Evolutionary conservation across 1,140 invertebrate species (phyloP).

Genomic region (Tetranychus cinnabarinus): DNA sequence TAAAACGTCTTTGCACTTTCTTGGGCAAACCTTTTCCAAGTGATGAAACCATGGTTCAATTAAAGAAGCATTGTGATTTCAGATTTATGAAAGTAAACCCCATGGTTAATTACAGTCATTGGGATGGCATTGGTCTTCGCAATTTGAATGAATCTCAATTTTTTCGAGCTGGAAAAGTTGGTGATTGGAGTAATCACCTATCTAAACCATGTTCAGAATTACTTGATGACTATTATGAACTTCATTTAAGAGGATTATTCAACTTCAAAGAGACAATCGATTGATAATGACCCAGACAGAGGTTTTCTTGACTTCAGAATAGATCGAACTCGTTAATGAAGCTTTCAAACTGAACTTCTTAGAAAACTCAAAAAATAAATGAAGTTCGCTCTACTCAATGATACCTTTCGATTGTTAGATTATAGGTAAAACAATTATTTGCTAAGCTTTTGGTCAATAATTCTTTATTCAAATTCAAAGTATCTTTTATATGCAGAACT

Average conservation of each 20-base stretch:
- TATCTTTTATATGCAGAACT: too few relatives aligned
- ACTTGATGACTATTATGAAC: background rate
- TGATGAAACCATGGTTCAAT: constrained; percentile 16
- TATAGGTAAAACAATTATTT: too few relatives aligned
- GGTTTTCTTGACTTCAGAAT: too few relatives aligned
- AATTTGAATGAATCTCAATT: constrained; percentile 21
- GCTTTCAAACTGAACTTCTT: too few relatives aligned
- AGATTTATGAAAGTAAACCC: constrained; percentile 25
- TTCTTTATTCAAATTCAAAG: too few relatives aligned
- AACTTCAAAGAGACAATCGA: background rate
- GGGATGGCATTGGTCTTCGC: constrained; percentile 22
- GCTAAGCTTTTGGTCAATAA: too few relatives aligned
- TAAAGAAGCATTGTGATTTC: constrained; percentile 25
- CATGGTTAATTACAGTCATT: constrained; percentile 25
- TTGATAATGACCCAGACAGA: too few relatives aligned
- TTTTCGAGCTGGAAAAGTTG: constrained; percentile 24
- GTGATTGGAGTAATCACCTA: constrained; percentile 26
- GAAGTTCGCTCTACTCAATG: too few relatives aligned
- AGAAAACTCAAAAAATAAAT: too few relatives aligned
- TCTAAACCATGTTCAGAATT: constrained; percentile 3
- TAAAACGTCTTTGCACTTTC: constrained; percentile 24
- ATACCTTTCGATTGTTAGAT: too few relatives aligned
- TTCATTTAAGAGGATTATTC: background rate
- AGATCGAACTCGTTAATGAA: too few relatives aligned
- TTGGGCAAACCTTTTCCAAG: constrained; percentile 20